These are phyloP conservation scores for Alces alces DNA, from an alignment of 2,113 vertebrate species.

Conservation along the genomic window DNA sequence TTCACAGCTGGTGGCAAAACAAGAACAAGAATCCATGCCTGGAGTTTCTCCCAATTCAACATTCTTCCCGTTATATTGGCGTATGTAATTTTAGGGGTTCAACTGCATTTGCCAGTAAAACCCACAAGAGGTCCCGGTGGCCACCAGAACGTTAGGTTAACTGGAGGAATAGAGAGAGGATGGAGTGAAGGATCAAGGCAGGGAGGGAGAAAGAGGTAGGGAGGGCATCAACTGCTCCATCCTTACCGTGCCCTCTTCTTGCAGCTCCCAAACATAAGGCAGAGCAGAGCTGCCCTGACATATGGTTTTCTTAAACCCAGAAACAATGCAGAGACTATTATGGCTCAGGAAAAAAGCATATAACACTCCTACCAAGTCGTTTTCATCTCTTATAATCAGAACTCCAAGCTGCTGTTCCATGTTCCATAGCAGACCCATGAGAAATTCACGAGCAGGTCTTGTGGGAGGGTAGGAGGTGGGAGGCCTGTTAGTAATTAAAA, in stretches of 20 bases:
- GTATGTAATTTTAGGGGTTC: background rate
- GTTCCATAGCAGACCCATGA: background rate
- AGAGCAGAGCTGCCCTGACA: background rate
- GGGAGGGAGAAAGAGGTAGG: too few species aligned
- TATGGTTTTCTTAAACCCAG: background rate
- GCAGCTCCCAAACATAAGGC: background rate
- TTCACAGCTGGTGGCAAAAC: background rate
- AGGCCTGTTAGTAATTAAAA: constrained; percentile 55
- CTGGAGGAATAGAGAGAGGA: background rate
- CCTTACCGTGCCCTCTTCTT: background rate
- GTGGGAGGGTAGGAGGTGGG: background rate
- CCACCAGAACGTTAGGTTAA: background rate
- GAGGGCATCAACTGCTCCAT: background rate
- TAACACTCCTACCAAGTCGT: background rate
- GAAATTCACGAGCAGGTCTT: background rate
- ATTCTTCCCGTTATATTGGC: background rate
- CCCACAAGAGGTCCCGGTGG: background rate
- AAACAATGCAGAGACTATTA: background rate
- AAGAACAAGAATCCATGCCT: background rate
- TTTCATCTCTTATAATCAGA: background rate
- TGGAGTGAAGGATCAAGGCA: background rate
- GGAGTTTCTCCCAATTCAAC: background rate
- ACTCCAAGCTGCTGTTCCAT: background rate
- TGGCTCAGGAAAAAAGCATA: background rate
- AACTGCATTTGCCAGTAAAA: background rate